These are phyloP conservation scores for Astreopora myriophthalma DNA, from an alignment of 64 coral and sea anemone genomes.

Conservation along the genomic window DNA sequence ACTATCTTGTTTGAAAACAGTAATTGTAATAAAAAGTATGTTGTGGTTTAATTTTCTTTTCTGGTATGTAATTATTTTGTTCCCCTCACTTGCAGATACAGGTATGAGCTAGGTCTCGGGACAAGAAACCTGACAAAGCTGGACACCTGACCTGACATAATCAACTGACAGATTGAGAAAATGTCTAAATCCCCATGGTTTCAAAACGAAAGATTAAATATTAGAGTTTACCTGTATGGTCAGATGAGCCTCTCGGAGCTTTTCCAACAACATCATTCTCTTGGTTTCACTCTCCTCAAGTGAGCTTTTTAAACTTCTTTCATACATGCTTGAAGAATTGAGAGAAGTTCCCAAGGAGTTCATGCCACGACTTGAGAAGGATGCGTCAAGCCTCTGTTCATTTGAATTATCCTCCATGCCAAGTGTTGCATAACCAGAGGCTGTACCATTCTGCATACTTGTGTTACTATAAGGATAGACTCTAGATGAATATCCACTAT, in stretches of 20 bases:
- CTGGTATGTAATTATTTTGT: too few relatives aligned
- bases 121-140: too few relatives aligned
- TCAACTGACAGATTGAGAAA: too few relatives aligned
- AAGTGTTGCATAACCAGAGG: not conserved
- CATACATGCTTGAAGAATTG: not conserved
- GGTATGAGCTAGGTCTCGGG: too few relatives aligned
- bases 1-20: too few relatives aligned
- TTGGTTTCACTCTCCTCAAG: constrained; percentile 40
- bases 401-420: not conserved
- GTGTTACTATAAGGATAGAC: not conserved
- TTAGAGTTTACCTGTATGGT: constrained; percentile 7
- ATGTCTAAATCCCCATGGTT: too few relatives aligned
- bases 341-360: not conserved
- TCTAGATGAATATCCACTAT: constrained; percentile 44
- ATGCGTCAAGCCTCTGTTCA: not conserved
- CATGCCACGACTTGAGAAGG: not conserved
- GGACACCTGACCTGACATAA: too few relatives aligned
- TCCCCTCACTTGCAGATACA: too few relatives aligned
- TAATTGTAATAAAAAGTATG: too few relatives aligned
- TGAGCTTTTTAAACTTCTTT: not conserved
- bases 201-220: not conserved
- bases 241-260: constrained; percentile 46
- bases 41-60: too few relatives aligned
- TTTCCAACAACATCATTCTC: constrained; percentile 21
- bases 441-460: not conserved